A percentile compares a stretch with the other conserved stretches of the same genome.
These are phyloP conservation scores for Mallateleia sp. DNA, from an alignment of 2,888 invertebrate species.

Conservation along the genomic window DNA sequence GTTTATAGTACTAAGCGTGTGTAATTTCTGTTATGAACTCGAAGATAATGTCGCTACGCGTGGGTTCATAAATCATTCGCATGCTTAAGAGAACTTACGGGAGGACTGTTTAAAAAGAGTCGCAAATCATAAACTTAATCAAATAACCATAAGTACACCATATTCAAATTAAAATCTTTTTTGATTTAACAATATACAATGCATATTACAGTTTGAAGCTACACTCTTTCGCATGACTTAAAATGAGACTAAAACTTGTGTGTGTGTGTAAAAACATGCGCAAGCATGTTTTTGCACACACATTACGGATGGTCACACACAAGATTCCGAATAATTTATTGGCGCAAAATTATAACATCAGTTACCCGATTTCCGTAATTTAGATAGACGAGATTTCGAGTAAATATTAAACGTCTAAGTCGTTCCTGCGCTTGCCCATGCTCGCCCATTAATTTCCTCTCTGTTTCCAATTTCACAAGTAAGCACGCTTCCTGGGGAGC, in stretches of 20 bases:
- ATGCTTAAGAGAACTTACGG: neutral
- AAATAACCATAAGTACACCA: neutral
- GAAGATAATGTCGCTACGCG: slow-evolving; percentile 36
- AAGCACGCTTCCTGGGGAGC: slow-evolving; percentile 45
- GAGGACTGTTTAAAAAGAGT: slow-evolving; percentile 10
- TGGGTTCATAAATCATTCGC: slow-evolving; percentile 42
- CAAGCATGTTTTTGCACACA: too few relatives aligned
- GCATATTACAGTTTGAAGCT: too few relatives aligned
- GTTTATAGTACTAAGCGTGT: slow-evolving; percentile 43
- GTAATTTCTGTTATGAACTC: slow-evolving; percentile 54
- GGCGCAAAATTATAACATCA: slow-evolving; percentile 24
- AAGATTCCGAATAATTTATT: too few relatives aligned
- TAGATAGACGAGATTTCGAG: slow-evolving; percentile 50
- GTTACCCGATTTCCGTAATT: slow-evolving; percentile 21
- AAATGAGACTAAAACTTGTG: too few relatives aligned
- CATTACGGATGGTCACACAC: too few relatives aligned
- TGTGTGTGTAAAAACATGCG: too few relatives aligned
- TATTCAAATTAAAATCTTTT: neutral
- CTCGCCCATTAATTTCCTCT: slow-evolving; percentile 66
- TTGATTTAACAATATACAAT: too few relatives aligned
- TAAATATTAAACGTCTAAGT: slow-evolving; percentile 61
- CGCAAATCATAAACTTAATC: slow-evolving; percentile 6
- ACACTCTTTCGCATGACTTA: too few relatives aligned
- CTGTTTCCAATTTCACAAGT: slow-evolving; percentile 66
- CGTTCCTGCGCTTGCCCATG: slow-evolving; percentile 31